phyloP scores from a whole-genome alignment of 2,797 vertebrate genomes.

The Florisuga fusca region DNA sequence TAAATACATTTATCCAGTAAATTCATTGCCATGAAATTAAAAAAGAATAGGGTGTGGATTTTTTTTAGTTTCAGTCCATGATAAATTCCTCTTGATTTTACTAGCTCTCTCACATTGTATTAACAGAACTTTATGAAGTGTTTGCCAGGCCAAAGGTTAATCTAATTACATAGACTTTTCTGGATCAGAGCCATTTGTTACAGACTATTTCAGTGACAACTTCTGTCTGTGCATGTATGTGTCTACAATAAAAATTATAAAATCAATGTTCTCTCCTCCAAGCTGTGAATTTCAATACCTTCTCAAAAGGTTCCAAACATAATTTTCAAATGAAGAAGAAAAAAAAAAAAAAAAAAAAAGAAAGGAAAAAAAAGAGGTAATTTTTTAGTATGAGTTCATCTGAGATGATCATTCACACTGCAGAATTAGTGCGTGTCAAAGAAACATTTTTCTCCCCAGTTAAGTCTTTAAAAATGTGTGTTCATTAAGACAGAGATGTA shows the following conservation, averaged over 20 bases:
- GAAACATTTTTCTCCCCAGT: neutral
- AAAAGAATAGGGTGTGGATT: neutral
- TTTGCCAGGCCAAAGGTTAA: constrained; percentile 17
- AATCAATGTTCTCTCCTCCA: constrained; percentile 18
- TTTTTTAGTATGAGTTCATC: neutral
- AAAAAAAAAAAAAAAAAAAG: neutral
- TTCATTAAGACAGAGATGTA: neutral
- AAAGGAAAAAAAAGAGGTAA: neutral
- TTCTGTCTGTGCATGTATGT: neutral
- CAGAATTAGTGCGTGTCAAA: neutral
- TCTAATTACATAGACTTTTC: constrained; percentile 23
- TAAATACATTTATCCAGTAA: constrained; percentile 19
- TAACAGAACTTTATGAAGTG: neutral
- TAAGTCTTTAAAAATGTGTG: neutral
- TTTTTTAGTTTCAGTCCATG: neutral
- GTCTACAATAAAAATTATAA: neutral
- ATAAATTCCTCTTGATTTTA: constrained; percentile 52
- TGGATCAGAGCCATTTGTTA: constrained; percentile 34
- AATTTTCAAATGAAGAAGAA: neutral
- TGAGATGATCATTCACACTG: neutral
- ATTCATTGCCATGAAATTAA: constrained; percentile 16
- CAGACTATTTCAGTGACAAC: neutral
- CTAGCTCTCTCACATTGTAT: constrained; percentile 19
- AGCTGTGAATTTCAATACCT: neutral
- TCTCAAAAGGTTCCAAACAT: neutral